A percentile compares a stretch with the other conserved stretches of the same genome.
Conservation (phyloP, 1,140 invertebrate genomes). For the Anagrus nilaparvatae region DNA sequence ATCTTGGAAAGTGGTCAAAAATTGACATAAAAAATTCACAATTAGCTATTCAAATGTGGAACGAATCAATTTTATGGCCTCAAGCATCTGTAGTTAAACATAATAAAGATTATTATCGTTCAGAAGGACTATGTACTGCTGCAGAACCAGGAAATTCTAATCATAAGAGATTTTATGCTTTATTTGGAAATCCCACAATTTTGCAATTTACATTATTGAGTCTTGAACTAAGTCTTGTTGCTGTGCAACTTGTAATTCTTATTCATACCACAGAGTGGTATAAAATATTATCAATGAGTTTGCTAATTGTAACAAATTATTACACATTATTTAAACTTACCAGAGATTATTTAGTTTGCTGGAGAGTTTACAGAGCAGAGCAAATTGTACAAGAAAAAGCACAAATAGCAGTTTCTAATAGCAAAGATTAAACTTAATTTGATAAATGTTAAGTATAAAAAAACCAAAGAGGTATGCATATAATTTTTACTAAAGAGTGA, state of each 20-base stretch:
- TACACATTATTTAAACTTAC: conserved; percentile 82
- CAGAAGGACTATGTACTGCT: conserved; percentile 57
- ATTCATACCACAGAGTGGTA: conserved; percentile 80
- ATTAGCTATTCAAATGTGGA: conserved; percentile 59
- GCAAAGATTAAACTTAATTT: conserved; percentile 5
- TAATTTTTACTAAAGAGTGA: no score
- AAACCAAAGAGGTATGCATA: conserved; percentile 13
- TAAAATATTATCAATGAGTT: conserved; percentile 73
- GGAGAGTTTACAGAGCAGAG: conserved; percentile 69
- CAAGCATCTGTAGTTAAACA: conserved; percentile 72
- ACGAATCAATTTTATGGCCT: conserved; percentile 61
- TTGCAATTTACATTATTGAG: conserved; percentile 64
- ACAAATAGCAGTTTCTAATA: conserved; percentile 14
- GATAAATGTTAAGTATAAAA: not conserved
- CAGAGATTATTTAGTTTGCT: conserved; percentile 76
- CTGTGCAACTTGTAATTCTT: conserved; percentile 67
- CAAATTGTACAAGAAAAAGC: conserved; percentile 51
- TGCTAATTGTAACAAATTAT: conserved; percentile 83
- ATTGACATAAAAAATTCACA: conserved; percentile 54
- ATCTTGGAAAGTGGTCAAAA: conserved; percentile 78
- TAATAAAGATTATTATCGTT: conserved; percentile 68
- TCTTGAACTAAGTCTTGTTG: conserved; percentile 61
- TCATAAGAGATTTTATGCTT: conserved; percentile 73
- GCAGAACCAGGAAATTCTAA: conserved; percentile 75
- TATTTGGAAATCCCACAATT: conserved; percentile 80